These are phyloP conservation scores for Crotalus helleri DNA, from an alignment of 2,113 vertebrate genomes.

Conservation along the genomic window DNA sequence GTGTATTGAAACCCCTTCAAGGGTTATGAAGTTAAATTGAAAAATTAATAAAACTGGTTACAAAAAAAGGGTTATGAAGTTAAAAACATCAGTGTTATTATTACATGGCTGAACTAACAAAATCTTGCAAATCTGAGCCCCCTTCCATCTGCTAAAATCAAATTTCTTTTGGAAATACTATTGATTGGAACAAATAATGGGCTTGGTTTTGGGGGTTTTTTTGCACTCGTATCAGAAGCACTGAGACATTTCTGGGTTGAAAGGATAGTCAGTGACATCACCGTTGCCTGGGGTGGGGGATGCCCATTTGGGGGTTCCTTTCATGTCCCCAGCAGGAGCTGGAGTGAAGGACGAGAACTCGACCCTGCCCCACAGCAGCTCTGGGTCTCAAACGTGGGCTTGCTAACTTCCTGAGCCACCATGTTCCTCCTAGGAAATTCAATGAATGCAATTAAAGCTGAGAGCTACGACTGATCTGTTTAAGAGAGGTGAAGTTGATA, in stretches of 20 bases:
- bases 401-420: neutral
- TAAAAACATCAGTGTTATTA: neutral
- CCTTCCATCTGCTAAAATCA: neutral
- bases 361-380: neutral
- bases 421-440: neutral
- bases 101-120: neutral
- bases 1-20: neutral
- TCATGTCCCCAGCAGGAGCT: neutral
- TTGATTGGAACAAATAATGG: neutral
- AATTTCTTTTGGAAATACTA: neutral
- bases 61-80: neutral
- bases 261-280: neutral
- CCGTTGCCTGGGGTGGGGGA: rapidly evolving
- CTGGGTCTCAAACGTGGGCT: neutral
- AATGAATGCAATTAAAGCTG: neutral
- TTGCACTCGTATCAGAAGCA: neutral
- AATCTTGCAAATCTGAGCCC: neutral
- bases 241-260: rapidly evolving
- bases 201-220: neutral
- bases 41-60: too few species aligned
- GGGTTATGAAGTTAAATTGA: too few species aligned
- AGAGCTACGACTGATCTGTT: neutral
- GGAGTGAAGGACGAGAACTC: neutral
- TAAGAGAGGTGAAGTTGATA: neutral
- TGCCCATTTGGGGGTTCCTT: neutral